Evolutionary conservation across 2,113 vertebrate species (phyloP).

Genomic region (Eidolon helvum): DNA sequence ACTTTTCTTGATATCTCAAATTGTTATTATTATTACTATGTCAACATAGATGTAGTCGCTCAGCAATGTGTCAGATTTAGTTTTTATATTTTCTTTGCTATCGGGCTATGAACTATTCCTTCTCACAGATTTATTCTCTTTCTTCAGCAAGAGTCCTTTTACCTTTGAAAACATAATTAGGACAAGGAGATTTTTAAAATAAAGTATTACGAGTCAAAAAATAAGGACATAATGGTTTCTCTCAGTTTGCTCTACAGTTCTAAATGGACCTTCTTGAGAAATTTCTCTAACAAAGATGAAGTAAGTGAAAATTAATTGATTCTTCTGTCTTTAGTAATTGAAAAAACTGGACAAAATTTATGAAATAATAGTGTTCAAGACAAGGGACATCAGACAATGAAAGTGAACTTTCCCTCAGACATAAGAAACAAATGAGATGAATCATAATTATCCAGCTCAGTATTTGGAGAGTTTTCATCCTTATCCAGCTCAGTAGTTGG

Average conservation of each 20-base stretch:
- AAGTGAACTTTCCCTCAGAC: neutral
- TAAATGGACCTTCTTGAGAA: neutral
- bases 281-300: neutral
- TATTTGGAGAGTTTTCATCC: neutral
- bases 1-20: neutral
- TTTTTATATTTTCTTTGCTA: neutral
- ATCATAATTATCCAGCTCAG: neutral
- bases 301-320: neutral
- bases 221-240: neutral
- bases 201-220: neutral
- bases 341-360: neutral
- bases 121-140: neutral
- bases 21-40: neutral
- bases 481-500: neutral
- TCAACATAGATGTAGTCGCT: neutral
- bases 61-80: neutral
- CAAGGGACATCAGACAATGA: neutral
- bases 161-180: neutral
- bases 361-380: neutral
- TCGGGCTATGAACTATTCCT: neutral
- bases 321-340: neutral
- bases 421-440: neutral
- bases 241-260: neutral
- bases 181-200: neutral
- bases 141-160: neutral